Base-by-base conservation (phyloP, 2,888 invertebrate species). In the Julus scandinavius region DNA sequence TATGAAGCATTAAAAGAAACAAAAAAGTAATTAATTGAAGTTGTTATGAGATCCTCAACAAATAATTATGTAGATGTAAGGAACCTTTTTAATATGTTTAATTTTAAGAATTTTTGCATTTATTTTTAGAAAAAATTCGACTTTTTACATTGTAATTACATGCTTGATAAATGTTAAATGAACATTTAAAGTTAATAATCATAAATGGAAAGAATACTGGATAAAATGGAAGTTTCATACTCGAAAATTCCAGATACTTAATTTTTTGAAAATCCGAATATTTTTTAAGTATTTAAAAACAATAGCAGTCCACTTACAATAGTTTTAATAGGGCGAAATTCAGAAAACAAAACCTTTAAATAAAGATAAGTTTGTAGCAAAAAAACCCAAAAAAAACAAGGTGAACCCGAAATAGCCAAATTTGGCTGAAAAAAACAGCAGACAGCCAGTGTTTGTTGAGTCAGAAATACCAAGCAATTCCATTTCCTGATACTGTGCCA, bases 361-460 rank as follows among this genome's bases (percentile, higher is more conserved):
- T 7, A 72, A 72, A 72, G 20, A 72, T 72, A 72, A 29, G n/a
- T 29, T 72, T n/a, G n/a, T 72, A 72, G 72, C 72, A 72, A 72
- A 72, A 72, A 29, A n/a, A n/a, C n/a, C n/a, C n/a, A n/a, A n/a
- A 29, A 29, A 20, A 72, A 72, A 72, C 29, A 29, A 29, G 11
- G 29, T 72, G 29, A 72, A 72, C 72, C 29, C 72, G 29, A 72
- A 72, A 72, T 72, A 72, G 72, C 72, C 72, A 72, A 72, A 72
- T 72, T 72, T 72, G 72, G 29, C 29, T 72, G 72, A 20, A 72
- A 72, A 72, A 29, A 29, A 29, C 0, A 29, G 2, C 29, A 72
- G 72, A n/a, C 72, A 72, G 72, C 72, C 72, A 72, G 72, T 72
- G 72, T 72, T 72, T 29, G 72, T 72, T 72, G 72, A 72, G 72